These are phyloP conservation scores for Tragelaphus strepsiceros DNA, from an alignment of 2,113 vertebrate genomes.

Conservation along the genomic window DNA sequence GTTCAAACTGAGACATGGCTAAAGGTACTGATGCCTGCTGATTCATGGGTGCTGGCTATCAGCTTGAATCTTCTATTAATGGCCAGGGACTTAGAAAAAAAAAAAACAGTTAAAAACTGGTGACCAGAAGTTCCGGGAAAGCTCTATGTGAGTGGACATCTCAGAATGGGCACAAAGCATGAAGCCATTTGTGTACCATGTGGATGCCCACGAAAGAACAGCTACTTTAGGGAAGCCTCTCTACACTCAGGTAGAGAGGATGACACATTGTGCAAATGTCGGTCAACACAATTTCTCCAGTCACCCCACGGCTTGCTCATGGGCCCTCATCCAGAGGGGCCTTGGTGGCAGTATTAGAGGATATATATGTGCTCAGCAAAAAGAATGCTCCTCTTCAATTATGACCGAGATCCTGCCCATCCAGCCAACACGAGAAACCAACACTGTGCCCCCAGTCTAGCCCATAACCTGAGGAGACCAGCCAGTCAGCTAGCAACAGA, in stretches of 20 bases:
- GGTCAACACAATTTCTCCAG: not conserved
- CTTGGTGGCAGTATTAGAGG: not conserved
- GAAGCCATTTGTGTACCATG: not conserved
- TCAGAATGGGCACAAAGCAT: not conserved
- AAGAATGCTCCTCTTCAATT: not conserved
- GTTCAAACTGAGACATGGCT: not conserved
- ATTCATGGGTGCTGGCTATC: not conserved
- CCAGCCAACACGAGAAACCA: not conserved
- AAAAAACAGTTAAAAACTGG: not conserved
- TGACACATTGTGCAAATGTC: not conserved
- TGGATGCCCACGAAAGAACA: not conserved
- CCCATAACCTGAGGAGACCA: not conserved
- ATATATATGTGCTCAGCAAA: not conserved
- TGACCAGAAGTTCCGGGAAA: not conserved
- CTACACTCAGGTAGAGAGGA: not conserved
- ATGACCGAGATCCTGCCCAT: not conserved
- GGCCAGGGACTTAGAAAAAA: not conserved
- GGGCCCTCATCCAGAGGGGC: not conserved
- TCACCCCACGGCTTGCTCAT: not conserved
- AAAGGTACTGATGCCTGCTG: not conserved
- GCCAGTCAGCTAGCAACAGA: not conserved
- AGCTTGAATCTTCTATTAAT: not conserved
- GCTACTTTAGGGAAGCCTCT: not conserved
- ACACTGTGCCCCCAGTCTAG: rapidly evolving
- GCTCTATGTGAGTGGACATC: not conserved